phyloP scores from a whole-genome alignment of 2,888 invertebrate species.

The Parasteatoda lunata region DNA sequence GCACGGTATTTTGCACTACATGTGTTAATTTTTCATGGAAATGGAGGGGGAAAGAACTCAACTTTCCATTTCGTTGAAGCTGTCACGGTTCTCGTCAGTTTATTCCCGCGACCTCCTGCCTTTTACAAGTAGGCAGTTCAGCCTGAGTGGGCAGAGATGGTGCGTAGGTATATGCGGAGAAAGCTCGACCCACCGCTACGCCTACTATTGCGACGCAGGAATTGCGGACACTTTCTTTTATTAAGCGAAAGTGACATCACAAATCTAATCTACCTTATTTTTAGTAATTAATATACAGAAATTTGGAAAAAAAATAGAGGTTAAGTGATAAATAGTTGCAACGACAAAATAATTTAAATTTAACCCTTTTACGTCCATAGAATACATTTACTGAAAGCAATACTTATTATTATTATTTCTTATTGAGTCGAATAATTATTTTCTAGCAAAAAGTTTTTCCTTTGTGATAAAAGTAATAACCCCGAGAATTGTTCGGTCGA shows the following conservation, averaged over 20 bases:
- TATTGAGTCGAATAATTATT: no score
- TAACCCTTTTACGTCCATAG: no score
- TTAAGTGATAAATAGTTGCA: no score
- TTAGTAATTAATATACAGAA: background rate
- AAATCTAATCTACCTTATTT: background rate
- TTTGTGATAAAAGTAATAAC: no score
- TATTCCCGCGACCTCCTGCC: background rate
- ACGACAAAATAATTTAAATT: no score
- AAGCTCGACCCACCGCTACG: slow-evolving; percentile 52
- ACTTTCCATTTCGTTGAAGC: background rate
- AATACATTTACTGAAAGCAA: no score
- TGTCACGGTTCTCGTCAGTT: slow-evolving; percentile 14
- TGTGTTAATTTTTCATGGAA: background rate
- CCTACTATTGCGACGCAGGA: slow-evolving; percentile 47
- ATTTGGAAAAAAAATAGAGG: no score
- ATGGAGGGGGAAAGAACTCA: background rate
- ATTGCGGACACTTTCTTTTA: background rate
- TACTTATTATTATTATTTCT: no score
- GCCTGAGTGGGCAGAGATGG: slow-evolving; percentile 34
- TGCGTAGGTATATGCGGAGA: slow-evolving; percentile 27
- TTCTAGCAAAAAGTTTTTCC: no score
- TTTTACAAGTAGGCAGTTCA: slow-evolving; percentile 14
- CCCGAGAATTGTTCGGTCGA: no score
- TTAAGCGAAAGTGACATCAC: no score
- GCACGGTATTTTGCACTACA: no score